Percentiles rank a stretch among this genome's conserved stretches.
Conservation (phyloP, 2,888 invertebrate genomes). For the Lycaena phlaeas region DNA sequence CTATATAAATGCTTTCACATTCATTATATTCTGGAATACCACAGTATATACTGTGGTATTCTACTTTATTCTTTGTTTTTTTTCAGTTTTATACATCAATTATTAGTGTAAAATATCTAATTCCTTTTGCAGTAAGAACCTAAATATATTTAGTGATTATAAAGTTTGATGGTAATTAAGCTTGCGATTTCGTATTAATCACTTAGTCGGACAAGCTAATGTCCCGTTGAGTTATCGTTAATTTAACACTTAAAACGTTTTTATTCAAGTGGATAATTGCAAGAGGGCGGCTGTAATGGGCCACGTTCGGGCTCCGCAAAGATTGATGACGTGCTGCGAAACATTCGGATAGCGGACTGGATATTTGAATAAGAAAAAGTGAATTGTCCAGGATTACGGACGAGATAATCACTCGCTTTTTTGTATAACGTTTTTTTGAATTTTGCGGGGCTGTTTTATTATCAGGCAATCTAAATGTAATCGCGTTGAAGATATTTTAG, state of each 20-base stretch:
- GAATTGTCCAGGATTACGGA: conserved; percentile 48
- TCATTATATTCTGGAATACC: too few relatives aligned
- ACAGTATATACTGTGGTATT: too few relatives aligned
- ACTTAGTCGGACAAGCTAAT: conserved; percentile 57
- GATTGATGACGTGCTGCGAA: conserved; percentile 64
- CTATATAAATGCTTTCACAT: neutral
- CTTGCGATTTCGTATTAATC: conserved; percentile 45
- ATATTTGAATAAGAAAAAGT: conserved; percentile 62
- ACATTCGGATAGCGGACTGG: conserved; percentile 61
- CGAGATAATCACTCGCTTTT: conserved; percentile 41
- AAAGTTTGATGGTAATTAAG: conserved; percentile 1
- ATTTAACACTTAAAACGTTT: conserved; percentile 71
- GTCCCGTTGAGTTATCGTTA: conserved; percentile 63
- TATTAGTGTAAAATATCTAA: too few relatives aligned
- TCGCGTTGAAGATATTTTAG: neutral
- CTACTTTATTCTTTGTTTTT: too few relatives aligned
- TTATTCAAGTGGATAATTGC: conserved; percentile 69
- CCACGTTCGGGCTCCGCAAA: conserved; percentile 55
- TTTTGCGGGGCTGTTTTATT: neutral
- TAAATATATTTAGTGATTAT: neutral
- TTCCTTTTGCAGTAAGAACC: too few relatives aligned
- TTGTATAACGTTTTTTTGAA: conserved; percentile 25
- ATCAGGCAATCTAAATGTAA: neutral
- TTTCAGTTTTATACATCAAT: too few relatives aligned
- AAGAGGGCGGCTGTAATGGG: conserved; percentile 58